phyloP scores from a whole-genome alignment of 2,797 vertebrate species.

The Lepidocolaptes lacrymiger region DNA sequence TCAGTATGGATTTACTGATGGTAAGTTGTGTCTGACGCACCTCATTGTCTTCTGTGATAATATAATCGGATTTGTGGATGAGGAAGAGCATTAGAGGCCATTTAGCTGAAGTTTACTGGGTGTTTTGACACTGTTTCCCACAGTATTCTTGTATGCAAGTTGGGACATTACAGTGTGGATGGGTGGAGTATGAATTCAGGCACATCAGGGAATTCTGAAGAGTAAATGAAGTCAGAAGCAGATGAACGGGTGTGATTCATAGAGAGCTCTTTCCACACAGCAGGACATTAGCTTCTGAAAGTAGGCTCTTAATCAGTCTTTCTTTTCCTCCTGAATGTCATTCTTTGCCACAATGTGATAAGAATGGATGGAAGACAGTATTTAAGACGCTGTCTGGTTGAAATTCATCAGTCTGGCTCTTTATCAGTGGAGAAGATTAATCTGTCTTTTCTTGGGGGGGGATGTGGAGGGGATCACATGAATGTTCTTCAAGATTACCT shows the following conservation, averaged over 20 bases:
- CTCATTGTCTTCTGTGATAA: not conserved
- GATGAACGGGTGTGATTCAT: constrained; percentile 18
- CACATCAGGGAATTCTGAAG: constrained; percentile 5
- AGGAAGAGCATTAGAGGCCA: not conserved
- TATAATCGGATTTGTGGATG: not conserved
- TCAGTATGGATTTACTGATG: not conserved
- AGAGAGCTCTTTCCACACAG: not conserved
- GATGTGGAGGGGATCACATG: not conserved
- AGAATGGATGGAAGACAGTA: not conserved
- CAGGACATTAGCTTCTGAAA: not conserved
- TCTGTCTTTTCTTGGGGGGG: not conserved
- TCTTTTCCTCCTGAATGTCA: not conserved
- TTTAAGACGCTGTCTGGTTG: not conserved
- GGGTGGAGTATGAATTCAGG: not conserved
- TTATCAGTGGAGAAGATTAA: not conserved
- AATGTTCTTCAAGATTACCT: not conserved
- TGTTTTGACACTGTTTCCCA: not conserved
- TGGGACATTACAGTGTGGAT: not conserved
- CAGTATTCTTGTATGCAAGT: not conserved
- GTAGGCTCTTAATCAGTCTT: constrained; percentile 19
- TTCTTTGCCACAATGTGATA: not conserved
- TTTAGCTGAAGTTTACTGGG: not conserved
- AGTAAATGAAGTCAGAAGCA: not conserved
- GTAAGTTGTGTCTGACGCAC: not conserved
- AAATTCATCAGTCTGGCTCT: not conserved